Conservation (phyloP, 2,797 vertebrate species). For the Sebastes aleutianus region DNA sequence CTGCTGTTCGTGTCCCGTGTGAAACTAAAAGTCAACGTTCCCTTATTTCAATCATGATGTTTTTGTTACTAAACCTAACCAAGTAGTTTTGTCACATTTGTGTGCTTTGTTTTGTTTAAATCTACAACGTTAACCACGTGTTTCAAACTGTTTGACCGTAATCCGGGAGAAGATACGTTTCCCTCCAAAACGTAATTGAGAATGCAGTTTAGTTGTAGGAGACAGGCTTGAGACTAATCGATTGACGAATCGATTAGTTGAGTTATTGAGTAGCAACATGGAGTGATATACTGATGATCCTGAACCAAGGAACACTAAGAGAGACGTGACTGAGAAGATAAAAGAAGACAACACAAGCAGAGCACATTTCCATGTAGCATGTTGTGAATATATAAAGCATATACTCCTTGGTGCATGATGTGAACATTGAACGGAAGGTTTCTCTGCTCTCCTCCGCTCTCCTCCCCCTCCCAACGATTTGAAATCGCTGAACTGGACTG, state of each 20-base stretch:
- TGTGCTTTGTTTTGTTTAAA: neutral
- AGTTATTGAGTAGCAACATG: neutral
- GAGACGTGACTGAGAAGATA: neutral
- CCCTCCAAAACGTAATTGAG: neutral
- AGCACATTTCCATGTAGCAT: neutral
- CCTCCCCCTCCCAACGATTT: neutral
- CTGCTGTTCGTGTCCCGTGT: too few species aligned
- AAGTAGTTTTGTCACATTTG: neutral
- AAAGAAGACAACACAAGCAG: neutral
- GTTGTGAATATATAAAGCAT: neutral
- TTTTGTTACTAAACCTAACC: neutral
- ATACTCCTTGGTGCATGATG: neutral
- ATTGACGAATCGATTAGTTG: neutral
- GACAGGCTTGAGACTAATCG: neutral
- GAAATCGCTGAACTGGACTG: slow-evolving; percentile 20
- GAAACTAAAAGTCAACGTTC: too few species aligned
- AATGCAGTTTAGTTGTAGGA: neutral
- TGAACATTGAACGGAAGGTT: neutral
- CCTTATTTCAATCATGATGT: too few species aligned
- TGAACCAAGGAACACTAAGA: neutral
- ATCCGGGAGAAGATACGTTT: neutral
- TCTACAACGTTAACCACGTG: neutral
- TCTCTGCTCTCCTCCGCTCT: neutral
- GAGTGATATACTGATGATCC: slow-evolving; percentile 10
- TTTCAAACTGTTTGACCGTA: neutral